Evolutionary conservation across 2,888 invertebrate species (phyloP), one percentile per base, ranked within the genome.

Genomic region (Volucella bombylans): DNA sequence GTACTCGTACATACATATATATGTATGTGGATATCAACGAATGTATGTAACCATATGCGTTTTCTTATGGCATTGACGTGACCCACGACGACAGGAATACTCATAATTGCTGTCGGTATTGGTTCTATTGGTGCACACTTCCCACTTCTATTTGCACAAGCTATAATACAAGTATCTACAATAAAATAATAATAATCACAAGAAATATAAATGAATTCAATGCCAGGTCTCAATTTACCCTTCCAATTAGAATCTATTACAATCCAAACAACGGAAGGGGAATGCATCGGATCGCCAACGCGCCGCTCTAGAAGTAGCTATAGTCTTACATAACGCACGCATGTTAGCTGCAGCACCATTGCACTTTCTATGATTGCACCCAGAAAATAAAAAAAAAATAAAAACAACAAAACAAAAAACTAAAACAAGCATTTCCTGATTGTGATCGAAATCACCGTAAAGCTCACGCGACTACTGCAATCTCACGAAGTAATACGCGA

Each of bases 21-120:
- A 31, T 6, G 1, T 1, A 2, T 6, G 0, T 6, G 3, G n/a
- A n/a, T 23, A 23, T 2, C 18, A 23, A 23, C 18, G 18, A 23
- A 23, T 23, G 18, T 23, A 23, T 23, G 18, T 23, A 23, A 23
- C 18, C 18, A 6, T 31, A 57, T 52, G 76, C 61, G 61, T 76
- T 85, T 85, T 80, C 85, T 85, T 85, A 80, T 85, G 71, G 57
- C 67, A 80, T 76, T 85, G 80, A 71, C 61, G 65, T 80, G 61
- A 69, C 64, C 41, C 67, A 47, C 54, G 18, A 73, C 43, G 41
- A 57, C 23, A 55, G 43, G 14, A n/a, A 14, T 43, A 18, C 23
- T 45, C 41, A n/a, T 11, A 49, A 41, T 10, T 45, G 41, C 38
- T 12, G 18, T 12, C 10, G 12, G 73, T n/a, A 39, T 45, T 59